Base-by-base conservation (phyloP, 2,113 vertebrate genomes). In the Micronisus gabar region DNA sequence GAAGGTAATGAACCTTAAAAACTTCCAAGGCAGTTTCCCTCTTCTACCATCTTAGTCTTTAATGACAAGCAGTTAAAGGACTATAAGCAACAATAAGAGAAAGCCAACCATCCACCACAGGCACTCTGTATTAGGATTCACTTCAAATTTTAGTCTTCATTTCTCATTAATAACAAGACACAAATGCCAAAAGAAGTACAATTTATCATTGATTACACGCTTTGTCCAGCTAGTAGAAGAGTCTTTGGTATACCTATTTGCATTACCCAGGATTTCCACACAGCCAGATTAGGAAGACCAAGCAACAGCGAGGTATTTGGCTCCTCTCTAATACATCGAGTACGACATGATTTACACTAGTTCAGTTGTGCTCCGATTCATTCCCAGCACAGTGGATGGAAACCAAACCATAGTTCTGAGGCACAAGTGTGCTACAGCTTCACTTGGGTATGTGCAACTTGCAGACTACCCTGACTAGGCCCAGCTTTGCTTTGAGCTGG, bases 1-100 rank as follows among this genome's bases (percentile, higher is more conserved):
- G 38, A 95, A 72, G 21, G 56, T 90, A 95, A 91, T 74, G 72
- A 96, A 59, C 75, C 80, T 82, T 96, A 72, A 91, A 94, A 91
- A 50, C 12, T 90, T 95, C 55, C 58, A 90, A 87, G 52, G 58
- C 38, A 62, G 41, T 55, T 65, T 91, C 43, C 41, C 25, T 53
- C 59, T 95, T 94, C 76, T 63, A 50, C 85, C 56, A 79, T 86
- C 88, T 87, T 74, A 61, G n/a, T 59, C 63, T 86, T 94, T 92
- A 96, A 90, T 65, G 61, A 89, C 62, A 85, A 82, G 48, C 62
- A 91, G 53, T 82, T 94, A 87, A 89, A 95, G 87, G 15, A 82
- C 66, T 68, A 58, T 32, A 80, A 94, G 59, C 36, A 86, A 80
- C 36, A 80, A 80, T 72, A 96, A 88, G 26, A 88, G 53, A 96